Percentiles rank a stretch among this genome's conserved stretches.
Conservation (phyloP, 2,113 vertebrate genomes). For the Anser brachyrhynchus region DNA sequence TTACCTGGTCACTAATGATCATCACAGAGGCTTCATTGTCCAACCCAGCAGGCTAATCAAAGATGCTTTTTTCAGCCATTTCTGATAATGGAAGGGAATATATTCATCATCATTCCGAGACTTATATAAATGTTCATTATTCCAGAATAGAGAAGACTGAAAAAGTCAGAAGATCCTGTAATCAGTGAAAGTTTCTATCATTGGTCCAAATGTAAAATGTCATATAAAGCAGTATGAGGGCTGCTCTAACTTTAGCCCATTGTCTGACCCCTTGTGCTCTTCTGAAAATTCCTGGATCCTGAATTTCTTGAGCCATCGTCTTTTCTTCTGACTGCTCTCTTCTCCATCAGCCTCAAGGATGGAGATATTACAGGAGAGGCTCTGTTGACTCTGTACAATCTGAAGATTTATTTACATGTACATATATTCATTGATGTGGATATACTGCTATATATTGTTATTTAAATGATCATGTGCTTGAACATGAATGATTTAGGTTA, state of each 20-base stretch:
- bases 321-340: background rate
- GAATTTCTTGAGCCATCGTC: background rate
- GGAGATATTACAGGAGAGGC: background rate
- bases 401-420: background rate
- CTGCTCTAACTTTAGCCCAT: background rate
- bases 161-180: background rate
- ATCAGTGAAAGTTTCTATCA: background rate
- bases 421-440: background rate
- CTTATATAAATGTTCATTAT: conserved; percentile 7
- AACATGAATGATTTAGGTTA: background rate
- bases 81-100: background rate
- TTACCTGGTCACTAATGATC: background rate
- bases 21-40: background rate
- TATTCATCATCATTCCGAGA: background rate
- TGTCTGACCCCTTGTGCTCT: background rate
- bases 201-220: background rate
- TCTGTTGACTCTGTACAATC: background rate
- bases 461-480: background rate
- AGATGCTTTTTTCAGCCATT: background rate
- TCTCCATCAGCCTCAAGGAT: background rate
- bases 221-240: background rate
- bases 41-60: conserved; percentile 13
- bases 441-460: background rate
- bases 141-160: background rate
- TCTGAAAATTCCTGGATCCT: background rate